Percentiles rank a stretch among this genome's conserved stretches.
Conservation (phyloP, 2,797 vertebrate genomes). For the Enteromius unitaeniatus region DNA sequence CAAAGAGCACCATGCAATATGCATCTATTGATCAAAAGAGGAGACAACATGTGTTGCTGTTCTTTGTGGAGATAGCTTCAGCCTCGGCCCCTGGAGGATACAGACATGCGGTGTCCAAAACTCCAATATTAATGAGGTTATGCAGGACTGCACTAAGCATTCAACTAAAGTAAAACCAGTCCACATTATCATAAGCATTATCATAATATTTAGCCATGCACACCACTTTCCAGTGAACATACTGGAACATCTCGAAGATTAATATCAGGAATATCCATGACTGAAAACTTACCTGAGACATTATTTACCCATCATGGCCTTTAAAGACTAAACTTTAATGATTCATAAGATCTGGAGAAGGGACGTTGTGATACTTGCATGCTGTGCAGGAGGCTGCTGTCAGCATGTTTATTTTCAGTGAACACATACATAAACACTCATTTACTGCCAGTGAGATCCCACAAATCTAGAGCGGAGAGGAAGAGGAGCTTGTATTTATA, state of each 20-base stretch:
- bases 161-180: background rate
- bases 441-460: slow-evolving; percentile 38
- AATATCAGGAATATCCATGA: background rate
- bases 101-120: slow-evolving; percentile 3
- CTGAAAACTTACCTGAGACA: slow-evolving; percentile 4
- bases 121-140: background rate
- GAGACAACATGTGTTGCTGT: slow-evolving; percentile 26
- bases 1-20: slow-evolving; percentile 24
- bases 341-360: slow-evolving; percentile 39
- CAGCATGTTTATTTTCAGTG: slow-evolving; percentile 55
- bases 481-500: slow-evolving; percentile 3
- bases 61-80: background rate
- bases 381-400: slow-evolving; percentile 35
- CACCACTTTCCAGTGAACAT: background rate
- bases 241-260: background rate
- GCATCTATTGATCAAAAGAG: slow-evolving; percentile 19
- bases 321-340: slow-evolving; percentile 36
- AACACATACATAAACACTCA: slow-evolving; percentile 51
- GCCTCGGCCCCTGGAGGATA: background rate
- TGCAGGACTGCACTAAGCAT: background rate
- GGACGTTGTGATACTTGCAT: slow-evolving; percentile 27
- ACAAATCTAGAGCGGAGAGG: slow-evolving; percentile 36
- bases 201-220: background rate
- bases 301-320: slow-evolving; percentile 21
- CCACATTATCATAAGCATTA: background rate